Evolutionary conservation across 2,888 invertebrate species (phyloP), one percentile per base, ranked within the genome.

Genomic region (Morpho helenor): DNA sequence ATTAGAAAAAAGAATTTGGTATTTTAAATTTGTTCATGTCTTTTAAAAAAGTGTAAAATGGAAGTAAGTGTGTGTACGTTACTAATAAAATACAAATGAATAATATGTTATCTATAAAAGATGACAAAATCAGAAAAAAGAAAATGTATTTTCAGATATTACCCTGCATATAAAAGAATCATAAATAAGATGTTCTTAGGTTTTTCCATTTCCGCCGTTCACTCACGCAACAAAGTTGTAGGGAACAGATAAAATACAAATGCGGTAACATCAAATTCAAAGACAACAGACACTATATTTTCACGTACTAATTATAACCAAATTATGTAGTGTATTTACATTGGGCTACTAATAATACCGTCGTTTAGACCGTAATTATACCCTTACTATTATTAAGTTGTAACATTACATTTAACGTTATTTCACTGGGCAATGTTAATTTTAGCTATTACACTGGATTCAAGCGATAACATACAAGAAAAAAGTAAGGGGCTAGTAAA

Each of bases 291-390:
- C 0, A 39, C 39, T 10, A 39, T 31, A 8, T 39, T 52, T 45
- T 52, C 44, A 52, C 45, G 5, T 53, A 22, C 40, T 47, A 23
- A 53, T 53, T 47, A 53, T 9, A 9, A 47, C 46, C 46, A 40
- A 45, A 46, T 53, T 52, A 41, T 40, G 44, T 40, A 45, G 45
- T 45, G 8, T 53, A 53, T 47, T 53, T 53, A 53, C 46, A 53
- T 53, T 46, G 40, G 39, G n/a, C 53, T 53, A 53, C 45, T 53
- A 46, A 46, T 46, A 53, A 53, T 22, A 41, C 52, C 46, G 46
- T 16, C 53, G 40, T 52, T 45, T 22, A 47, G 53, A 53, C 46
- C 41, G 8, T 53, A 53, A 53, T 53, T 7, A 40, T 47, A 22
- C 22, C 41, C 46, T n/a, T 47, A 22, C 46, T 41, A 53, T 53